Base-by-base conservation (phyloP, 2,113 vertebrate genomes). In the Pseudorasbora parva region DNA sequence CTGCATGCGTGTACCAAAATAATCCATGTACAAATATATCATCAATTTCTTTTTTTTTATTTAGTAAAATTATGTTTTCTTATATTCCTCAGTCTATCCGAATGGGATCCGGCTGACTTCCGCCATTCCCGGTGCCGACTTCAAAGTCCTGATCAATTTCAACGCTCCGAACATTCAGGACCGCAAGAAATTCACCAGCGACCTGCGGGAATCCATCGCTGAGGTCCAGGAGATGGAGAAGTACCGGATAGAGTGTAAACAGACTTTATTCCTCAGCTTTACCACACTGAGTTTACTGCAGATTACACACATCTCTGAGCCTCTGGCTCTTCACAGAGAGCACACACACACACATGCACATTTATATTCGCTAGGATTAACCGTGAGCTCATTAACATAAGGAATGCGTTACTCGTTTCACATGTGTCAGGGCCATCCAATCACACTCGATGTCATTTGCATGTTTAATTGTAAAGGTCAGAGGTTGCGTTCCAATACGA, bases 151-250 rank as follows among this genome's bases (percentile, higher is more conserved):
- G 82, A 99, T 99, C 90, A 98, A 96, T 93, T 99, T 99, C 87
- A 99, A 99, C 6, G 98, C 98, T 6, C 98, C 98, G 74, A 99
- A 99, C 90, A 96, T 97, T 90, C 98, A 99, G 91, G 98, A 99
- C 91, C 96, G 97, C 88, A 99, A 98, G 91, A 99, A 98, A 92
- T 99, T 99, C 93, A 98, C 95, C 0, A 97, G 98, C 17, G 97
- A 99, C 89, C 94, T 99, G 64, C 94, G 98, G 82, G 98, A 99
- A 87, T 99, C 98, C 21, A 95, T 99, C 17, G 97, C 97, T 0
- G 97, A 99, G 88, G 98, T 99, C 69, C 98, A 99, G 91, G 98
- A 99, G 93, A 99, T 99, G 98, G 98, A 99, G 93, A 99, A 99
- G 91, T 97, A 98, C 95, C 95, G 98, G 88, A 99, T 99, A 95